Percentiles rank a stretch among this genome's conserved stretches.
These are phyloP conservation scores for Silurus aristotelis DNA, from an alignment of 2,797 vertebrate species.

Conservation along the genomic window DNA sequence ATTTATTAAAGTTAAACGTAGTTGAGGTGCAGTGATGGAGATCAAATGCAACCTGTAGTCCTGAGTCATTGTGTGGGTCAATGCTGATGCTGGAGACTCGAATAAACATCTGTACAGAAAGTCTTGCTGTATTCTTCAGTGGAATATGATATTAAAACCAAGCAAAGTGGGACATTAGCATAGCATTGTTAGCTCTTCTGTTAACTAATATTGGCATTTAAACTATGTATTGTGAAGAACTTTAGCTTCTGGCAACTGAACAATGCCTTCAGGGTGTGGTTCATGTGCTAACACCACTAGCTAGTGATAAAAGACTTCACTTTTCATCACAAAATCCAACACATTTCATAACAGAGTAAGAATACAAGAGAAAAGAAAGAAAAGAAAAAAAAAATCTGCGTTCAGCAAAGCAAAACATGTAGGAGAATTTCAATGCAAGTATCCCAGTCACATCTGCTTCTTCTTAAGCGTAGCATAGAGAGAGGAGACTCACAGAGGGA, in stretches of 20 bases:
- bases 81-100: too few relatives aligned
- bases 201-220: too few relatives aligned
- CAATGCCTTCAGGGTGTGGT: background rate
- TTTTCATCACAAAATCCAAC: background rate
- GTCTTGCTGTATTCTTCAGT: too few relatives aligned
- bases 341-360: slow-evolving; percentile 31
- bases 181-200: too few relatives aligned
- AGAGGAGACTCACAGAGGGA: slow-evolving; percentile 36
- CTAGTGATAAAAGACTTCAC: background rate
- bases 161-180: too few relatives aligned
- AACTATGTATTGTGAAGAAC: background rate
- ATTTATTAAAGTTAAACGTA: too few relatives aligned
- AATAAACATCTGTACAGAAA: too few relatives aligned
- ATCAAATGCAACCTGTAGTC: too few relatives aligned
- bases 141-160: too few relatives aligned
- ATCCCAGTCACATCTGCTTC: slow-evolving; percentile 58
- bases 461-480: slow-evolving; percentile 54
- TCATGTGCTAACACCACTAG: background rate
- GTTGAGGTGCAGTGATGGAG: too few relatives aligned
- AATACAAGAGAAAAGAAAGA: slow-evolving; percentile 46
- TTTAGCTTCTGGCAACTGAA: background rate
- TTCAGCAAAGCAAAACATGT: slow-evolving; percentile 56
- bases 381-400: slow-evolving; percentile 23
- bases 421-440: slow-evolving; percentile 43
- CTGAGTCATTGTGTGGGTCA: too few relatives aligned